Evolutionary conservation across 2,797 vertebrate genomes (phyloP).

Genomic region (Falco naumanni): DNA sequence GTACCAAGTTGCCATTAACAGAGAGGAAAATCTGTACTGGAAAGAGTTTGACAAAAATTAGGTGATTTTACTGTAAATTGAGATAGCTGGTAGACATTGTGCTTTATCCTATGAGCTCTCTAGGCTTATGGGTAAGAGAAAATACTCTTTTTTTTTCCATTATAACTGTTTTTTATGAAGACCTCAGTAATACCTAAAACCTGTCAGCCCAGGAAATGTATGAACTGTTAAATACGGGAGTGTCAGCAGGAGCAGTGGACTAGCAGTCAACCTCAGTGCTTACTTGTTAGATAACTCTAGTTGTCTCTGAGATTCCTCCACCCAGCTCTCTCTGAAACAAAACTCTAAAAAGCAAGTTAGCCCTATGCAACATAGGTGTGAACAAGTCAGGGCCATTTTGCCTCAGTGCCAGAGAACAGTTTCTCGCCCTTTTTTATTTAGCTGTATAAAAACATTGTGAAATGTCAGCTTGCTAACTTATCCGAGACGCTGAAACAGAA

Average conservation of each 20-base stretch:
- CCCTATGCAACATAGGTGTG: background rate
- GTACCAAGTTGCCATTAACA: background rate
- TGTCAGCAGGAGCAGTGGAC: background rate
- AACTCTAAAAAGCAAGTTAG: background rate
- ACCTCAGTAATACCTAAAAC: background rate
- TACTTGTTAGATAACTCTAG: background rate
- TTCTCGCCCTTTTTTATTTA: background rate
- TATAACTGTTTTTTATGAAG: background rate
- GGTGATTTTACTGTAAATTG: background rate
- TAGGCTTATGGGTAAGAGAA: background rate
- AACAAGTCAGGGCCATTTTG: background rate
- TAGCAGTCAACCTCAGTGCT: background rate
- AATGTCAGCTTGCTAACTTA: background rate
- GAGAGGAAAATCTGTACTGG: background rate
- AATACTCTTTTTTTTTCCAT: background rate
- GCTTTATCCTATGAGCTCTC: background rate
- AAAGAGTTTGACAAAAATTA: background rate
- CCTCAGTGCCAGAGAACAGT: background rate
- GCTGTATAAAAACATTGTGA: background rate
- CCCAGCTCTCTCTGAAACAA: background rate
- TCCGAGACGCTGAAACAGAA: background rate
- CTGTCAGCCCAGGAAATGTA: background rate
- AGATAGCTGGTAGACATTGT: background rate
- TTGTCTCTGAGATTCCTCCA: background rate
- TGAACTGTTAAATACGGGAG: background rate